Evolutionary conservation across 2,113 vertebrate species (phyloP), one percentile per base, ranked within the genome.

Genomic region (Phasianus colchicus): DNA sequence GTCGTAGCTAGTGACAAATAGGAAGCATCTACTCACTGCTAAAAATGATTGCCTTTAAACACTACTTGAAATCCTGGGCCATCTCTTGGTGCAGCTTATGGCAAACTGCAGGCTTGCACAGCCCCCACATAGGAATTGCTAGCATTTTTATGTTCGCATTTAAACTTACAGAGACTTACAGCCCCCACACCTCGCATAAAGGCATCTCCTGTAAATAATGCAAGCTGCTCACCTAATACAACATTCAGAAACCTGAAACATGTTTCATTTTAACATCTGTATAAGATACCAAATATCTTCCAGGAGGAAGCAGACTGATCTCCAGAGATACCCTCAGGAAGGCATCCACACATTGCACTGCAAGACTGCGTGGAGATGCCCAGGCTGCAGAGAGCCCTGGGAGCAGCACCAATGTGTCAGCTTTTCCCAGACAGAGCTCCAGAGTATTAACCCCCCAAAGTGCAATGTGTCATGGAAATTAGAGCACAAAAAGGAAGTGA

Each of bases 1-100:
- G 64, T 3, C 76, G 50, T 38, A 93, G 92, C 89, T 92, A 85
- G 55, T 7, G 52, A 86, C 64, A 92, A 91, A 91, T 16, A 74
- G 30, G 64, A 79, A 92, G 24, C 50, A 89, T 29, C 71, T 25
- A 78, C 54, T 74, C 8, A 0, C 54, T 70, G 21, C 67, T 74
- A 47, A 50, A 89, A 93, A 83, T 8, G 0, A 60, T 18, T 29
- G 30, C n/a, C 86, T 95, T 78, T 60, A 20, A 85, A 54, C 76
- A 78, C 36, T 16, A 43, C 80, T 84, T 84, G 67, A 83, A 92
- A 84, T 30, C 58, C n/a, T 85, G 40, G 42, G 82, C 47, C 30
- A 65, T 12, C 36, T 84, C 66, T 38, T 4, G 1, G 47, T 66
- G 30, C 60, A 73, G 66, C 58, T 82, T 30, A 66, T 76, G 81